phyloP scores from a whole-genome alignment of 2,113 vertebrate species.

The Upupa epops region DNA sequence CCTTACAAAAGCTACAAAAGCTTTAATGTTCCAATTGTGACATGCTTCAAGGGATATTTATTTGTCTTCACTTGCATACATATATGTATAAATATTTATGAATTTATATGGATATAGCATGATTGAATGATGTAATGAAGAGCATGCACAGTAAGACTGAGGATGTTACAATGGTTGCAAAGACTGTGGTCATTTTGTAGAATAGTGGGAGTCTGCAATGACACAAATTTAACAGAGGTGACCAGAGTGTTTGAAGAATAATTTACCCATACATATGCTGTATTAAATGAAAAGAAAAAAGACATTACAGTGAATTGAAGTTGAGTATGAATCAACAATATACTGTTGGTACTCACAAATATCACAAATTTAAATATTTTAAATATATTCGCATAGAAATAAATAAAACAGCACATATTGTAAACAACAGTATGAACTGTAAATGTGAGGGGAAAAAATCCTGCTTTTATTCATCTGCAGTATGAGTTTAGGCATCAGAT shows the following conservation, averaged over 20 bases:
- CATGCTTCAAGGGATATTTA: not conserved
- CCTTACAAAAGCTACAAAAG: not conserved
- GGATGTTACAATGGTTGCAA: not conserved
- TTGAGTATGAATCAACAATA: not conserved
- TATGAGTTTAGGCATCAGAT: not conserved
- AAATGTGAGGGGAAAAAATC: not conserved
- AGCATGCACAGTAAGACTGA: not conserved
- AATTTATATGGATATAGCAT: not conserved
- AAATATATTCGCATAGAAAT: too few relatives aligned
- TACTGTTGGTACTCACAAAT: not conserved
- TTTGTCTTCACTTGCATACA: not conserved
- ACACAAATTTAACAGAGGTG: not conserved
- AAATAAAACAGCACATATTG: not conserved
- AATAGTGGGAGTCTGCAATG: not conserved
- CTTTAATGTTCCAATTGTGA: not conserved
- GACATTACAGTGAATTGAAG: not conserved
- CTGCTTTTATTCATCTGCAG: not conserved
- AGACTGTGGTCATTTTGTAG: not conserved
- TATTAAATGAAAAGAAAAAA: not conserved
- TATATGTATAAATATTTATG: not conserved
- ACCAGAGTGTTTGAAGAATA: not conserved
- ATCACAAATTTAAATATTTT: too few relatives aligned
- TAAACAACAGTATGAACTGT: not conserved
- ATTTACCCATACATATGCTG: not conserved
- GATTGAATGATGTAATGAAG: not conserved